Conservation (phyloP, 2,888 invertebrate species). For the Chymomyza caudatula region DNA sequence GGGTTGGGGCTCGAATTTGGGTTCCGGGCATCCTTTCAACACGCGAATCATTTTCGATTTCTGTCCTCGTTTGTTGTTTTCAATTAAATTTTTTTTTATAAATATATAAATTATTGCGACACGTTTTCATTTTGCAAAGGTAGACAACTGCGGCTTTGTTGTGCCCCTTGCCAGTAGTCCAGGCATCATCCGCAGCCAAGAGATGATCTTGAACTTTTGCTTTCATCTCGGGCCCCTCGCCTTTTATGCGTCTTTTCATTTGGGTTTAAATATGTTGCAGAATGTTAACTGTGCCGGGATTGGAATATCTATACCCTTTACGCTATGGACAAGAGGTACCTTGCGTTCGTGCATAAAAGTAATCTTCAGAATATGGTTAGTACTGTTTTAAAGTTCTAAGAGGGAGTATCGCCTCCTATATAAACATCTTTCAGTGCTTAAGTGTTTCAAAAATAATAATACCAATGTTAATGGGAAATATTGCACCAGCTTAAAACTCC, state of each 20-base stretch:
- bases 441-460: no score
- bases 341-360: no score
- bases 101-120: conserved; percentile 63
- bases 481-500: no score
- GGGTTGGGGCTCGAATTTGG: background rate
- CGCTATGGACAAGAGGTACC: no score
- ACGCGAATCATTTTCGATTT: conserved; percentile 34
- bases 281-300: conserved; percentile 23
- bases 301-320: no score
- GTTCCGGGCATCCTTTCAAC: background rate
- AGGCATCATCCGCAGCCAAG: background rate
- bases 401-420: no score
- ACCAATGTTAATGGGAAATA: no score
- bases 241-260: no score
- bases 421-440: no score
- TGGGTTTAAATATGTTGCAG: conserved; percentile 48
- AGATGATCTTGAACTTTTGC: conserved; percentile 38
- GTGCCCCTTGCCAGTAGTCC: no score
- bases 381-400: no score
- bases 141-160: background rate
- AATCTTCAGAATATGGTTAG: no score
- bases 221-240: background rate
- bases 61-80: conserved; percentile 32
- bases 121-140: conserved; percentile 48
- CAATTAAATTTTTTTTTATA: conserved; percentile 26